phyloP scores from a whole-genome alignment of 1,140 invertebrate genomes.

The Pachypsylla venusta region DNA sequence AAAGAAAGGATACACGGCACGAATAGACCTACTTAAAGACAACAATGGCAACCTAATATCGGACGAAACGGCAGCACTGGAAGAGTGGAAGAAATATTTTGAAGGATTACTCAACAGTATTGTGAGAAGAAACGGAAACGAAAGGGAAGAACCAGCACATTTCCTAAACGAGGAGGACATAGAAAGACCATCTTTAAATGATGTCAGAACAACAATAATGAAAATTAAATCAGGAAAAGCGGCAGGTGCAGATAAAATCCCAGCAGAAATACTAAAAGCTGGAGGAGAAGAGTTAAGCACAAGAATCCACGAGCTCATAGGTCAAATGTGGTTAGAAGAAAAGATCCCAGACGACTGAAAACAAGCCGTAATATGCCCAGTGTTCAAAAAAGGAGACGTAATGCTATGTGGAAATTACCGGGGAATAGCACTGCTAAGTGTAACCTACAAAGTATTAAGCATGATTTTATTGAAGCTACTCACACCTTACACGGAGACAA shows the following conservation, averaged over 20 bases:
- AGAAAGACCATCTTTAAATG: slow-evolving; percentile 12
- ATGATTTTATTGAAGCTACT: slow-evolving; percentile 9
- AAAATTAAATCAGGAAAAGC: slow-evolving; percentile 16
- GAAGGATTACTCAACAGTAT: slow-evolving; percentile 15
- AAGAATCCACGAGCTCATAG: slow-evolving; percentile 16
- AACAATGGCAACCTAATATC: not conserved
- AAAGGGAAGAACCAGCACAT: not conserved
- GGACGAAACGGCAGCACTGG: not conserved
- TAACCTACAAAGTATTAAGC: slow-evolving; percentile 19
- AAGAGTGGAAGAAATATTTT: slow-evolving; percentile 15
- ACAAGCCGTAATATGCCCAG: slow-evolving; percentile 17
- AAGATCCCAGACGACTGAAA: slow-evolving; percentile 23
- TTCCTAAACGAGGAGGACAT: slow-evolving; percentile 6
- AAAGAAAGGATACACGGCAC: slow-evolving; percentile 15
- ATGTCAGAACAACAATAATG: not conserved
- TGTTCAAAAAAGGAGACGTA: slow-evolving; percentile 25
- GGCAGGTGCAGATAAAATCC: slow-evolving; percentile 22
- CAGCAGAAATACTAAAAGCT: slow-evolving; percentile 21
- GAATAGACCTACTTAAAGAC: slow-evolving; percentile 7
- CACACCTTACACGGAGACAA: not conserved
- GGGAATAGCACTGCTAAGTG: slow-evolving; percentile 19
- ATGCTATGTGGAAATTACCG: slow-evolving; percentile 22
- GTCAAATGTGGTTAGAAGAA: slow-evolving; percentile 10
- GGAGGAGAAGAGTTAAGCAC: slow-evolving; percentile 13
- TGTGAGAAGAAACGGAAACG: not conserved